These are phyloP conservation scores for Orchestes rusci DNA, from an alignment of 2,888 invertebrate genomes.

Conservation along the genomic window DNA sequence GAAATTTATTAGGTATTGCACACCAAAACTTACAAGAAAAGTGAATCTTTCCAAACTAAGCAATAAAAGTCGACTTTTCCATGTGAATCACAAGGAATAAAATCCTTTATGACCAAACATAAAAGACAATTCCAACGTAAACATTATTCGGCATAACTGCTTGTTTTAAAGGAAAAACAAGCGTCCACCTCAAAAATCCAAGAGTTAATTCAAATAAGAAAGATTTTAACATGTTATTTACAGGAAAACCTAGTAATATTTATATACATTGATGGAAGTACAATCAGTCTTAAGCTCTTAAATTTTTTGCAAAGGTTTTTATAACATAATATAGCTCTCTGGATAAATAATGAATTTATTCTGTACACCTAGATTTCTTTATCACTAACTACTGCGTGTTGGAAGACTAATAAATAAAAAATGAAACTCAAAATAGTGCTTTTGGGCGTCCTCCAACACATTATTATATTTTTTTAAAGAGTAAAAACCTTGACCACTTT, in stretches of 20 bases:
- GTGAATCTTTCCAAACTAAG: no score
- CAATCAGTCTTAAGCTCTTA: slow-evolving; percentile 28
- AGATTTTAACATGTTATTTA: no score
- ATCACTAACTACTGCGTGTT: no score
- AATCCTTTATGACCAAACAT: slow-evolving; percentile 28
- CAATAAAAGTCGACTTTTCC: no score
- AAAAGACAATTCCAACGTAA: slow-evolving; percentile 26
- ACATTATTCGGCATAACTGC: background rate
- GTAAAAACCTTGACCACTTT: slow-evolving; percentile 44
- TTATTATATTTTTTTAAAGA: slow-evolving; percentile 3
- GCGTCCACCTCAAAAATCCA: slow-evolving; percentile 29
- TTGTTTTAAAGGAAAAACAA: slow-evolving; percentile 5
- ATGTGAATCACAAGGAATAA: no score
- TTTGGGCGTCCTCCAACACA: no score
- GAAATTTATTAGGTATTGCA: no score
- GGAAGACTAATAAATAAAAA: no score
- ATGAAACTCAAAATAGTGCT: no score
- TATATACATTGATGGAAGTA: background rate
- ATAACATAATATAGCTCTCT: slow-evolving; percentile 11
- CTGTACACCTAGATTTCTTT: slow-evolving; percentile 28
- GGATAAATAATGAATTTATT: slow-evolving; percentile 27
- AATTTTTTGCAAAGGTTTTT: slow-evolving; percentile 27
- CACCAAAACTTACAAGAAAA: no score
- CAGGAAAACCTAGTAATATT: no score
- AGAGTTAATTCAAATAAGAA: no score